Evolutionary conservation across 2,888 invertebrate species (phyloP).

Genomic region (Apotomis capreana): DNA sequence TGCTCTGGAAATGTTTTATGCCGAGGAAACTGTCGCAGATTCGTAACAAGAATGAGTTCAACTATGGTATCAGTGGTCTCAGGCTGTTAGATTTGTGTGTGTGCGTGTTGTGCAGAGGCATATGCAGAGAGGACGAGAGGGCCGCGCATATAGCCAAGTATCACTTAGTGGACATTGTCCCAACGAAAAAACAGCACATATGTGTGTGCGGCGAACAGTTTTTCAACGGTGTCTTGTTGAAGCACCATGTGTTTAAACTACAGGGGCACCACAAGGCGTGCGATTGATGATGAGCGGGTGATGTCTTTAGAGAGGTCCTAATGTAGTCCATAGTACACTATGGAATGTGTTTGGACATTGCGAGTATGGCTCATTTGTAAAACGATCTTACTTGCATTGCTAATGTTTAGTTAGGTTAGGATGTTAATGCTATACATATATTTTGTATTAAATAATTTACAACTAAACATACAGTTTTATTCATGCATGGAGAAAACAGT

Average conservation of each 20-base stretch:
- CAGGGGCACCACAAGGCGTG: conserved; percentile 38
- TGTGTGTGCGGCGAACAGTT: conserved; percentile 63
- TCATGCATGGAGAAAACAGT: not conserved
- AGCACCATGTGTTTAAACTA: conserved; percentile 61
- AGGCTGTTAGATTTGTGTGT: conserved; percentile 50
- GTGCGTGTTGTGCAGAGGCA: conserved; percentile 62
- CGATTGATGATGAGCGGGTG: not conserved
- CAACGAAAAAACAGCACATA: conserved; percentile 39
- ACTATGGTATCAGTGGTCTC: conserved; percentile 51
- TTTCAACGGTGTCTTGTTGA: conserved; percentile 58
- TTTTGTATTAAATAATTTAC: not conserved
- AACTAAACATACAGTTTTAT: not conserved
- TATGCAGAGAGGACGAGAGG: conserved; percentile 51
- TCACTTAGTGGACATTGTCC: conserved; percentile 41
- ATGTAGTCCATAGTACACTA: too few species aligned
- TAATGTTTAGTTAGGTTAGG: too few species aligned
- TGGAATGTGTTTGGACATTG: too few species aligned
- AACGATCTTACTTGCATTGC: too few species aligned
- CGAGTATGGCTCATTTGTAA: not conserved
- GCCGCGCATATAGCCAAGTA: conserved; percentile 50
- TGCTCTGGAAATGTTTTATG: conserved; percentile 43
- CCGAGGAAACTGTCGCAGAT: not conserved
- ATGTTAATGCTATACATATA: not conserved
- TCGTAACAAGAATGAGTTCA: conserved; percentile 35
- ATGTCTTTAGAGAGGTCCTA: too few species aligned